These are phyloP conservation scores for Apamea monoglypha DNA, from an alignment of 2,888 invertebrate species.

Conservation along the genomic window DNA sequence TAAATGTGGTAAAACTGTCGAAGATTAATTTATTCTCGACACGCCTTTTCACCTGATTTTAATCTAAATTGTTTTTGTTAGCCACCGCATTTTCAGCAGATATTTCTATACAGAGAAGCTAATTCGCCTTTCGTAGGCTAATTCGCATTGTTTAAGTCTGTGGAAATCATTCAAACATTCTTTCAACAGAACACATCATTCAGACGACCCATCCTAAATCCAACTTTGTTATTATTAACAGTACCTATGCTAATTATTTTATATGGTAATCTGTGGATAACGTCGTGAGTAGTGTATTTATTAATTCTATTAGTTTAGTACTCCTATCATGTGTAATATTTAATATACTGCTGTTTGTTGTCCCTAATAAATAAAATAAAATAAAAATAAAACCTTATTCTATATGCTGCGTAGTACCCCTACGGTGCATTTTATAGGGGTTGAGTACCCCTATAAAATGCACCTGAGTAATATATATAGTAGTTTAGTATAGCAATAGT, in stretches of 20 bases:
- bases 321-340: too few relatives aligned
- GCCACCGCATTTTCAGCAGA: neutral
- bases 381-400: neutral
- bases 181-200: neutral
- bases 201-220: neutral
- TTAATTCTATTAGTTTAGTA: too few relatives aligned
- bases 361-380: too few relatives aligned
- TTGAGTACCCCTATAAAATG: neutral
- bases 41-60: neutral
- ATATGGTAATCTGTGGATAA: too few relatives aligned
- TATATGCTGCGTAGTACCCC: neutral
- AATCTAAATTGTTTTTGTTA: slow-evolving; percentile 27
- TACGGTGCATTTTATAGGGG: neutral
- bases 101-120: neutral
- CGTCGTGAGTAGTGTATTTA: too few relatives aligned
- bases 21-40: slow-evolving; percentile 30
- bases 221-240: too few relatives aligned
- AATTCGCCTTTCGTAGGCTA: neutral
- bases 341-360: too few relatives aligned
- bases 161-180: neutral
- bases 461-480: too few relatives aligned
- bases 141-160: neutral
- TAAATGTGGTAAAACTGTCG: slow-evolving; percentile 12
- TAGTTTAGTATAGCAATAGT: too few relatives aligned
- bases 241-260: too few relatives aligned